Base-by-base conservation (phyloP, 2,888 invertebrate genomes). In the Hartigia nigra region DNA sequence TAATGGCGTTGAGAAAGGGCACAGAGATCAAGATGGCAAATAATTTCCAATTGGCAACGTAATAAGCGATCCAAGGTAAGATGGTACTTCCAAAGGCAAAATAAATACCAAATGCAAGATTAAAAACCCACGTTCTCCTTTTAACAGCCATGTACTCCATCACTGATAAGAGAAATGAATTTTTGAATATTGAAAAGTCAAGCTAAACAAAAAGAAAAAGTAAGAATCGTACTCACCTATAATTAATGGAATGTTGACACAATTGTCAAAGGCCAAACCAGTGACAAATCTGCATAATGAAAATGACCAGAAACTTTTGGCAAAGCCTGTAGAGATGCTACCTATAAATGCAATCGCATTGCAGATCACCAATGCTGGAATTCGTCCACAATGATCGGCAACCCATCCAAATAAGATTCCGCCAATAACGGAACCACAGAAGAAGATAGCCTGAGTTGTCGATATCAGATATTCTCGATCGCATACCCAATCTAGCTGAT, bases 401-500 rank as follows among this genome's bases (percentile, higher is more conserved):
- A 93, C 88, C 92, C 92, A 93, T 31, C 94, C 93, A 82, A 93
- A 92, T 5, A 93, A 81, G 36, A 93, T 91, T 5, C 93, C 93
- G 4, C 93, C 94, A 36, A 92, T 84, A 79, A 93, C 92, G 31
- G 93, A 93, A 5, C 93, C 93, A 79, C 92, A 88, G 87, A 93
- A 94, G 87, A 93, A 94, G 69, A 93, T 88, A 31, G 93, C 91
- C 86, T 93, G 93, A 14, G 93, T 91, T 70, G 92, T 88, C n/a
- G 93, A 92, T 31, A 92, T 91, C 76, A 93, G 91, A 83, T 92
- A 92, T 70, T 92, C 92, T 74, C 92, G 90, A 74, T 92, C 92
- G 89, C 93, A 94, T 88, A 93, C 93, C 93, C 93, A 94, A 88
- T 93, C 91, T 87, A 92, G 89, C 93, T 93, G 90, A 89, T 88